phyloP scores from a whole-genome alignment of 2,888 invertebrate genomes.

The Autographa pulchrina region DNA sequence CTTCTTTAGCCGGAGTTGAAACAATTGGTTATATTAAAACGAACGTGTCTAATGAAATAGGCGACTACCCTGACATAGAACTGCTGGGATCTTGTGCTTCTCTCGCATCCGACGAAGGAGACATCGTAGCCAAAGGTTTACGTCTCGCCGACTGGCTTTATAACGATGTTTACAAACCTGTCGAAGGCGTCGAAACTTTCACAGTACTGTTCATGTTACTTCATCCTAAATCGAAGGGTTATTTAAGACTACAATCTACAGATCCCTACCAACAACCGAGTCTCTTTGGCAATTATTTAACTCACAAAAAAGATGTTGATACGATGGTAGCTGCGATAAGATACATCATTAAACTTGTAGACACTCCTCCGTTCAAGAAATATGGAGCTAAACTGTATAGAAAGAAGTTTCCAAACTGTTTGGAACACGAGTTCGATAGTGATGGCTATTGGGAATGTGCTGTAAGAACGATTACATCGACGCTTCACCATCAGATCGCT shows the following conservation, averaged over 20 bases:
- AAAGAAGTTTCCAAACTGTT: conserved; percentile 89
- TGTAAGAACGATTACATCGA: conserved; percentile 89
- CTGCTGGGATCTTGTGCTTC: conserved; percentile 89
- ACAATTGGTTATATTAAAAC: conserved; percentile 90
- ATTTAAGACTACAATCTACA: conserved; percentile 89
- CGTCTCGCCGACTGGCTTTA: conserved; percentile 81
- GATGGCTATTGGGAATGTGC: conserved; percentile 92
- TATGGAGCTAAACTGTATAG: conserved; percentile 89
- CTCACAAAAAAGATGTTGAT: conserved; percentile 89
- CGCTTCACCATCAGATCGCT: conserved; percentile 92
- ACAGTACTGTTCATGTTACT: conserved; percentile 88
- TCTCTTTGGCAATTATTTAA: conserved; percentile 93
- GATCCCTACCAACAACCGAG: conserved; percentile 91
- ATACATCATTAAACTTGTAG: conserved; percentile 88
- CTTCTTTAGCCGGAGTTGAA: conserved; percentile 89
- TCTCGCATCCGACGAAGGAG: conserved; percentile 89
- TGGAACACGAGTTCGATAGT: conserved; percentile 84
- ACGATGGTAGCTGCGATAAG: conserved; percentile 90
- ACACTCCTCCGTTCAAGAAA: conserved; percentile 89
- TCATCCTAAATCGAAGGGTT: conserved; percentile 91
- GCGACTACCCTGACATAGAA: conserved; percentile 91
- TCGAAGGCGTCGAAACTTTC: conserved; percentile 83
- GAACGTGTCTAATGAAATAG: conserved; percentile 85
- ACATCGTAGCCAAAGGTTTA: conserved; percentile 78
- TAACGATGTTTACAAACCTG: conserved; percentile 77